Evolutionary conservation across 1,140 invertebrate genomes (phyloP).

Genomic region (Pseudomyrmex cubaensis): DNA sequence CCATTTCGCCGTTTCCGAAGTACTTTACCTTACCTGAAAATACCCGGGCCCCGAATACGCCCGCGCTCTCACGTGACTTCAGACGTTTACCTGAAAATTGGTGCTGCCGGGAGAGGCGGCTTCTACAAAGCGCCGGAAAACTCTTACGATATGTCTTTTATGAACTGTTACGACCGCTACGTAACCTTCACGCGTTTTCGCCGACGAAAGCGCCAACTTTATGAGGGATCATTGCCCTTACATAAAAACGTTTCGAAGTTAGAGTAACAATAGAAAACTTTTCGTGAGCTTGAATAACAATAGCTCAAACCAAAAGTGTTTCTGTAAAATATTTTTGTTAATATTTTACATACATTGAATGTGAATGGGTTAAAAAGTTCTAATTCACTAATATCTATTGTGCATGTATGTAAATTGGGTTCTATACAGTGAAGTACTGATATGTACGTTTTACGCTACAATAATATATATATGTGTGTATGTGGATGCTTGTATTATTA

Average conservation of each 20-base stretch:
- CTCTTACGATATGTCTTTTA: slow-evolving; percentile 15
- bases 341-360: too few relatives aligned
- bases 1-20: slow-evolving; percentile 62
- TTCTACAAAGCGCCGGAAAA: slow-evolving; percentile 48
- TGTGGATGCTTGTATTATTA: not conserved
- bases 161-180: not conserved
- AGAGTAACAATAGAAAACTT: too few relatives aligned
- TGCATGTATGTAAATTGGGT: too few relatives aligned
- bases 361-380: too few relatives aligned
- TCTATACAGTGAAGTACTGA: too few relatives aligned
- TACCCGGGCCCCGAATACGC: slow-evolving; percentile 4
- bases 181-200: slow-evolving; percentile 8
- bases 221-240: not conserved
- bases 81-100: slow-evolving; percentile 63
- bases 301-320: too few relatives aligned
- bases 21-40: slow-evolving; percentile 55
- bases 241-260: not conserved
- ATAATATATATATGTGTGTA: not conserved
- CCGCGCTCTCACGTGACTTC: slow-evolving; percentile 29
- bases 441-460: too few relatives aligned
- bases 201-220: not conserved
- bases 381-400: too few relatives aligned
- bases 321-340: too few relatives aligned
- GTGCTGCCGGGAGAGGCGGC: slow-evolving; percentile 47
- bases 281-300: too few relatives aligned